Evolutionary conservation across 2,113 vertebrate genomes (phyloP).

Genomic region (Epinephelus lanceolatus): DNA sequence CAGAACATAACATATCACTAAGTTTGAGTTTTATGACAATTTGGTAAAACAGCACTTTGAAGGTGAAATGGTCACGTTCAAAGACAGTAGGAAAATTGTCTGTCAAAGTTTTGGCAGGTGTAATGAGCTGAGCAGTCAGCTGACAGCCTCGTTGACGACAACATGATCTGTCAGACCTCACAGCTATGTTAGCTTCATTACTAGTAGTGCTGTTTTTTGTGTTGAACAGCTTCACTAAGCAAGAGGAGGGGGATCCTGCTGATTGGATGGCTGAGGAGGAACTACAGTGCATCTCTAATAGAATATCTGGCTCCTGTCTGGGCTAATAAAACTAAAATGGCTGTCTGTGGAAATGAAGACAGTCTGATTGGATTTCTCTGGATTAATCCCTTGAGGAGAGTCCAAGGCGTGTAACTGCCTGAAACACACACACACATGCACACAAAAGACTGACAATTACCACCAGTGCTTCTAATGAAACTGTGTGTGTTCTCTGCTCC

Average conservation of each 20-base stretch:
- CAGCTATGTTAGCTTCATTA: neutral
- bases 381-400: slow-evolving; percentile 76
- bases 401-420: slow-evolving; percentile 50
- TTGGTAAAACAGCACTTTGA: too few relatives aligned
- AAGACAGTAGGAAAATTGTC: neutral
- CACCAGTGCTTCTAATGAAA: slow-evolving; percentile 68
- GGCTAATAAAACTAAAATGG: slow-evolving; percentile 80
- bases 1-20: too few relatives aligned
- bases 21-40: too few relatives aligned
- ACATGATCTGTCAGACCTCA: neutral
- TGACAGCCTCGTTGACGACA: neutral
- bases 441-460: slow-evolving; percentile 63
- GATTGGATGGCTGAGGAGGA: slow-evolving; percentile 35
- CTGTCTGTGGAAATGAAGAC: slow-evolving; percentile 80
- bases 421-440: slow-evolving; percentile 29
- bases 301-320: slow-evolving; percentile 69
- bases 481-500: slow-evolving; percentile 66
- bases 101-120: neutral
- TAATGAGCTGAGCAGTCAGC: neutral
- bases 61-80: neutral
- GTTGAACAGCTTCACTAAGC: slow-evolving; percentile 22
- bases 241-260: neutral
- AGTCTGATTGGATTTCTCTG: slow-evolving; percentile 79
- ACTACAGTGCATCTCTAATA: slow-evolving; percentile 58
- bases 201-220: neutral